These are phyloP conservation scores for Orthosia gothica DNA, from an alignment of 2,888 invertebrate genomes.

Conservation along the genomic window DNA sequence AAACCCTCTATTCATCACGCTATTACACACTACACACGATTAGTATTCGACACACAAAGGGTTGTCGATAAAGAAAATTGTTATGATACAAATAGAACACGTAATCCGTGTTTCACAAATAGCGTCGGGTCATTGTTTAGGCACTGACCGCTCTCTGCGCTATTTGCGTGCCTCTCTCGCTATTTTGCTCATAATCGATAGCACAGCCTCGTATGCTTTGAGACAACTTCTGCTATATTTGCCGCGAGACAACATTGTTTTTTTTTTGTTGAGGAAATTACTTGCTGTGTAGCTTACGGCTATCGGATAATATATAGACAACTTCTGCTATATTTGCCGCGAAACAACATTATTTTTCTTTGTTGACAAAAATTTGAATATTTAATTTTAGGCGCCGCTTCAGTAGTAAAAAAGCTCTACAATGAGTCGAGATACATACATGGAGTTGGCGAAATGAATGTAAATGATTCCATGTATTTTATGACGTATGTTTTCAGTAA, in stretches of 20 bases:
- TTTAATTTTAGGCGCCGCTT: constrained; percentile 21
- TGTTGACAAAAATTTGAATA: neutral
- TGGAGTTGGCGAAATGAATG: constrained; percentile 18
- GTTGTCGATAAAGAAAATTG: constrained; percentile 40
- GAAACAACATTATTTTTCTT: neutral
- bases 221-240: neutral
- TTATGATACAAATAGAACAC: constrained; percentile 33
- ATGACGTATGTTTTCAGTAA: neutral
- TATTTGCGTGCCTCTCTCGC: constrained; percentile 74
- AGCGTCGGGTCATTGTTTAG: constrained; percentile 70
- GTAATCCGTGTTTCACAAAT: constrained; percentile 47
- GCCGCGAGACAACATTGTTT: constrained; percentile 2
- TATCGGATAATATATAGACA: constrained; percentile 19
- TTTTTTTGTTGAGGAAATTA: neutral
- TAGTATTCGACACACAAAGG: constrained; percentile 29
- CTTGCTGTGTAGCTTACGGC: constrained; percentile 39
- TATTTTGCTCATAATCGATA: constrained; percentile 71
- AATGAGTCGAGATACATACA: constrained; percentile 29
- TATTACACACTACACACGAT: constrained; percentile 16
- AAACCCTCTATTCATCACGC: constrained; percentile 4
- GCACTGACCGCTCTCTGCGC: constrained; percentile 67
- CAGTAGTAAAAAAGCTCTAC: constrained; percentile 50
- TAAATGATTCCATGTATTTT: constrained; percentile 34
- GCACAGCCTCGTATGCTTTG: constrained; percentile 43
- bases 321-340: constrained; percentile 7